Percentiles rank a stretch among this genome's conserved stretches.
Evolutionary conservation across 2,888 invertebrate genomes (phyloP).

Genomic region (Petrophora chlorosata): DNA sequence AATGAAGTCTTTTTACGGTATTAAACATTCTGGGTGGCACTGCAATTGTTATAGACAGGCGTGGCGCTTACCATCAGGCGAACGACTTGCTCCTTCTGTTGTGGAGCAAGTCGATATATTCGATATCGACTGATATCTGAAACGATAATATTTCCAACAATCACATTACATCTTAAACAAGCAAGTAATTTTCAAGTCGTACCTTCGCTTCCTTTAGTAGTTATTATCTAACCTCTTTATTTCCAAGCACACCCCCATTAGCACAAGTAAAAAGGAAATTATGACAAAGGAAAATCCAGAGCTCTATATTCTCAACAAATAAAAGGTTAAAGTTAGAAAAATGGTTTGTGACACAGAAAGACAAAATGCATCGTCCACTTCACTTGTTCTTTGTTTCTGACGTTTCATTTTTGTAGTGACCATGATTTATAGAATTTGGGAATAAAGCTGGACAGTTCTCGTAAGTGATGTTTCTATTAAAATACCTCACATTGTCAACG

Average conservation of each 20-base stretch:
- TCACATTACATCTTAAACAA: neutral
- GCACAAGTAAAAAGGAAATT: slow-evolving; percentile 13
- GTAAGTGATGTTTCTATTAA: no score
- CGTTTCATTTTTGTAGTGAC: slow-evolving; percentile 1
- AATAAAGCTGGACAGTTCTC: neutral
- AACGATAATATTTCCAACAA: neutral
- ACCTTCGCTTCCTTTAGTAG: neutral
- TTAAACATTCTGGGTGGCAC: no score
- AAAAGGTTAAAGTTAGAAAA: slow-evolving; percentile 18
- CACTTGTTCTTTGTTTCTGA: slow-evolving; percentile 20
- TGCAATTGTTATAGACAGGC: no score
- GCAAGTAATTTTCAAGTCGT: neutral
- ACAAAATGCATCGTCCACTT: slow-evolving; percentile 35
- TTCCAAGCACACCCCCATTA: neutral
- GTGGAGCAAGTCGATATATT: no score
- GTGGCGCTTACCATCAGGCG: no score
- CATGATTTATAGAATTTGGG: neutral
- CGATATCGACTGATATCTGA: no score
- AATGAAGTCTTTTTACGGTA: no score
- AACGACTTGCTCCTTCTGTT: no score
- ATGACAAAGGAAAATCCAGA: slow-evolving; percentile 19
- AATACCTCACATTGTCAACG: no score
- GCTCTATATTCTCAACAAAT: slow-evolving; percentile 13
- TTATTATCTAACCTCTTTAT: no score
- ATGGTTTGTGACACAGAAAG: slow-evolving; percentile 23